Base-by-base conservation (phyloP, 2,113 vertebrate genomes). In the Lonchura striata region DNA sequence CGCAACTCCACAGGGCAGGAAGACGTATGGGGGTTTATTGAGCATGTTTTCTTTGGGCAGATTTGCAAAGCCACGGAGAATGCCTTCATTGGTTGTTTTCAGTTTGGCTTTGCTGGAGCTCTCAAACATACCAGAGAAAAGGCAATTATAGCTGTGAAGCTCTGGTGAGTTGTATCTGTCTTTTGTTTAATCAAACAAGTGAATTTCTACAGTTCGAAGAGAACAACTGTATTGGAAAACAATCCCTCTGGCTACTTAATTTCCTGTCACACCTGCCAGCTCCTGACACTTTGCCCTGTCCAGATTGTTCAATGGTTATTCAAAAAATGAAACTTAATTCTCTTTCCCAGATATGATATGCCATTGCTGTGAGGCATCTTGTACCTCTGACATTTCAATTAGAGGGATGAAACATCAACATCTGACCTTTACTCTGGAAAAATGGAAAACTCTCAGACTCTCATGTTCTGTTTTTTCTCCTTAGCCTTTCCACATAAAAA, bases 321-420 rank as follows among this genome's bases (percentile, higher is more conserved):
- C 42, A 64, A 92, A 92, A 86, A 87, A 71, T 42, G 6, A 71
- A 56, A 64, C 24, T 78, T 92, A 92, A 92, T 95, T 95, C 15
- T 1, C 22, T 92, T 94, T 92, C 54, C 71, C 24, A 96, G 68
- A 75, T 93, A 94, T 75, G 68, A 81, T 83, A 95, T 68, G 52
- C 56, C 80, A 79, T 93, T 95, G 90, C 82, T 83, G 15, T 82
- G 76, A 83, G 56, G 74, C 69, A 82, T 95, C 81, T 80, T 91
- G 50, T 94, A 91, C 59, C 82, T 94, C 91, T 95, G 93, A 92
- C 93, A 95, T 95, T 96, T 97, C 87, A 95, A 94, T 96, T 95
- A 95, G 64, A 46, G 44, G 39, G 7, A 86, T 88, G 82, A 96
- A 93, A 71, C 79, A 83, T 88, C 78, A 88, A 37, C 79, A 88